A percentile compares a stretch with the other conserved stretches of the same genome.
These are phyloP conservation scores for Macquaria ambigua DNA, from an alignment of 2,113 vertebrate genomes.

Conservation along the genomic window DNA sequence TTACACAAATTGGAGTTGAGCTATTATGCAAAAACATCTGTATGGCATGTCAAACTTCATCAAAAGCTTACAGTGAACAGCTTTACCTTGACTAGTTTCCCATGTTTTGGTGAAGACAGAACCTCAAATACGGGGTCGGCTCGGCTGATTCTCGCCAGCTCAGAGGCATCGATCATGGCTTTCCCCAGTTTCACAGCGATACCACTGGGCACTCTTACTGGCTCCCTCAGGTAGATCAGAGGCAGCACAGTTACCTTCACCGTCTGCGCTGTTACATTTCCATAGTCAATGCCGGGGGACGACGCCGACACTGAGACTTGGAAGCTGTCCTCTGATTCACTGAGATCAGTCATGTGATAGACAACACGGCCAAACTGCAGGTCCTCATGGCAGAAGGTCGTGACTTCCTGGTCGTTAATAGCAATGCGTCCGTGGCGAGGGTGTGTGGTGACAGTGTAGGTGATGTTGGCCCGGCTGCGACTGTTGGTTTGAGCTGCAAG, in stretches of 20 bases:
- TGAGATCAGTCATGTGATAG: slow-evolving; percentile 89
- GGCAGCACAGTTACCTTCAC: slow-evolving; percentile 86
- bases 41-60: background rate
- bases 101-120: slow-evolving; percentile 84
- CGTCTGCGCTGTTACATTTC: slow-evolving; percentile 84
- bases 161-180: slow-evolving; percentile 89
- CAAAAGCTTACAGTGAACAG: background rate
- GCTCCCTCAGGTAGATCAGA: slow-evolving; percentile 79
- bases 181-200: slow-evolving; percentile 84
- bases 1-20: background rate
- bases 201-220: slow-evolving; percentile 84
- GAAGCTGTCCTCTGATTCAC: slow-evolving; percentile 84
- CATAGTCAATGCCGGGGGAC: slow-evolving; percentile 74
- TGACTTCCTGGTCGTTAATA: slow-evolving; percentile 82
- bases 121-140: slow-evolving; percentile 89
- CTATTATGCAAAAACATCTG: background rate
- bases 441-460: slow-evolving; percentile 84
- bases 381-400: slow-evolving; percentile 87
- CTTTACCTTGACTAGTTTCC: slow-evolving; percentile 85
- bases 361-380: slow-evolving; percentile 83
- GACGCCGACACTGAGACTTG: slow-evolving; percentile 85
- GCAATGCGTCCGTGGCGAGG: slow-evolving; percentile 86
- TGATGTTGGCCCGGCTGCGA: slow-evolving; percentile 83
- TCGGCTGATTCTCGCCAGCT: slow-evolving; percentile 87
- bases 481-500: slow-evolving; percentile 88